Evolutionary conservation across 2,113 vertebrate species (phyloP), one percentile per base, ranked within the genome.

Genomic region (Hiodon tergisus): DNA sequence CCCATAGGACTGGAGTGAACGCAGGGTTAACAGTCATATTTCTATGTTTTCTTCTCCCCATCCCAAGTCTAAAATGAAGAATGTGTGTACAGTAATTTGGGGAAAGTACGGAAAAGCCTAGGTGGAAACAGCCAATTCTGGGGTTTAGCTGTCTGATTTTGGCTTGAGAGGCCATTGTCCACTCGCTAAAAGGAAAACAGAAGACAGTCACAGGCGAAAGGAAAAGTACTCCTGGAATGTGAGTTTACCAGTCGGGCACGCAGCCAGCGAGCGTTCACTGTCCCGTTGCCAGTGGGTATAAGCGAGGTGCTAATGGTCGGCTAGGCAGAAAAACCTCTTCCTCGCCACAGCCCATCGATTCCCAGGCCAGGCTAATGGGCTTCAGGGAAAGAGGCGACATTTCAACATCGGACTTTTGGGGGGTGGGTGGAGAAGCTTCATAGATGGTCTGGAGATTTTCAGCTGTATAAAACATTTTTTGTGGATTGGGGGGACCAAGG

Each of bases 141-240:
- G 10, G 31, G 69, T 55, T 51, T 10, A 51, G 69, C 52, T 46
- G 52, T 11, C 46, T 13, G 67, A 53, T n/a, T n/a, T 16, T 4
- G 52, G 51, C 7, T 11, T 17, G 69, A 57, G 69, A 66, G 69
- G 69, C 16, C 16, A 13, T 57, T 70, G 69, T 31, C 53, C 53
- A 17, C 6, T n/a, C 7, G 31, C 69, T 57, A 8, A 69, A 55
- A 70, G 9, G 17, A 55, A 55, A 7, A 31, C 14, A 70, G n/a
- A 31, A 31, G 31, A 70, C 51, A 55, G 69, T 57, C 31, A 9
- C 6, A 57, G 52, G 48, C 51, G 4, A 6, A 14, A 10, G 31
- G 63, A 53, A 57, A 57, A 57, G 51, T 17, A 17, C 69, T 54
- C 31, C n/a, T 13, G 52, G 69, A 70, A 70, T 70, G 69, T 70